Evolutionary conservation across 2,888 invertebrate genomes (phyloP).

Genomic region (Noctua comes): DNA sequence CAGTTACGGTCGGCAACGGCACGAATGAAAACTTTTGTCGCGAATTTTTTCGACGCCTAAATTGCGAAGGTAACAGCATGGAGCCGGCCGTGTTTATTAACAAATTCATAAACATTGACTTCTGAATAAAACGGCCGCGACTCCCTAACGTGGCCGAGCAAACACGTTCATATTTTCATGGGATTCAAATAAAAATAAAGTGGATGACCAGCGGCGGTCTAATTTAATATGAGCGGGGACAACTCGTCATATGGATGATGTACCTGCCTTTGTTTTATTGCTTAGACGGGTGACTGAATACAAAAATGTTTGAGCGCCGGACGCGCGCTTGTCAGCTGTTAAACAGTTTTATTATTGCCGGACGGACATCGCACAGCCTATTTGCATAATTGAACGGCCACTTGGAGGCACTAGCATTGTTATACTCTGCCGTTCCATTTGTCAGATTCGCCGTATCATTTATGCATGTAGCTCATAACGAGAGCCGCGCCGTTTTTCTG

Average conservation of each 20-base stretch:
- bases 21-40: constrained; percentile 75
- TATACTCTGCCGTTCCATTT: constrained; percentile 90
- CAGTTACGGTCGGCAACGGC: constrained; percentile 70
- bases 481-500: constrained; percentile 87
- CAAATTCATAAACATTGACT: constrained; percentile 89
- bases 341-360: constrained; percentile 90
- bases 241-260: constrained; percentile 84
- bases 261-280: constrained; percentile 87
- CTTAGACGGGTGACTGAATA: constrained; percentile 83
- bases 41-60: constrained; percentile 73
- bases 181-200: constrained; percentile 90
- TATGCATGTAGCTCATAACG: constrained; percentile 89
- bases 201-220: constrained; percentile 86
- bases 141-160: constrained; percentile 82
- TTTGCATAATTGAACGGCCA: constrained; percentile 91
- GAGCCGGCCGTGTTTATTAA: constrained; percentile 84
- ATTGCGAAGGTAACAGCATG: constrained; percentile 82
- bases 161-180: constrained; percentile 88
- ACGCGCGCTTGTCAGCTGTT: constrained; percentile 88
- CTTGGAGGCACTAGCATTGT: constrained; percentile 89
- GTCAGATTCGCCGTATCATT: constrained; percentile 90
- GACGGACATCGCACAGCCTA: constrained; percentile 87
- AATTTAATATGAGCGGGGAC: constrained; percentile 89
- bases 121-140: constrained; percentile 83
- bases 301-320: constrained; percentile 81